These are phyloP conservation scores for Oreonectes daqikongensis DNA, from an alignment of 2,797 vertebrate genomes.

Conservation along the genomic window DNA sequence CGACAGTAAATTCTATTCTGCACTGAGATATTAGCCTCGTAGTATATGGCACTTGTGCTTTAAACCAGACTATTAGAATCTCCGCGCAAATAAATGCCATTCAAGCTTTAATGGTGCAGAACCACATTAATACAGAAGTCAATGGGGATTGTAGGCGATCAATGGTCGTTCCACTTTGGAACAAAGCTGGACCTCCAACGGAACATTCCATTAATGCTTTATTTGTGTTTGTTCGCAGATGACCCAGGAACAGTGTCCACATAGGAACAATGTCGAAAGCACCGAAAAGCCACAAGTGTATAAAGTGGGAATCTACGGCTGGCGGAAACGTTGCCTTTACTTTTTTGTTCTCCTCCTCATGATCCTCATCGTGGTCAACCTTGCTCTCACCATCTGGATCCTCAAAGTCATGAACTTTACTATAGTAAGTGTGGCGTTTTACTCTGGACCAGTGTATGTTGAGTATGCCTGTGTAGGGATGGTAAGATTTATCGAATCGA, in stretches of 20 bases:
- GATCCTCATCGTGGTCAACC: slow-evolving; percentile 98
- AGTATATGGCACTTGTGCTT: slow-evolving; percentile 59
- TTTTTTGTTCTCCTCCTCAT: slow-evolving; percentile 98
- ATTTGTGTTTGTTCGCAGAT: slow-evolving; percentile 79
- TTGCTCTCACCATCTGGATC: slow-evolving; percentile 99
- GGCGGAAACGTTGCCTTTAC: slow-evolving; percentile 99
- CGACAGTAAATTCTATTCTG: slow-evolving; percentile 66
- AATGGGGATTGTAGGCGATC: slow-evolving; percentile 66
- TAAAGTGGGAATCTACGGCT: slow-evolving; percentile 99
- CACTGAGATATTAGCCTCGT: slow-evolving; percentile 66
- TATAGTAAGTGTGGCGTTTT: slow-evolving; percentile 85
- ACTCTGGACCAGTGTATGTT: neutral
- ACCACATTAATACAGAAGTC: slow-evolving; percentile 64
- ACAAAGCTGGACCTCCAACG: neutral
- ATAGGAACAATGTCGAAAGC: slow-evolving; percentile 92
- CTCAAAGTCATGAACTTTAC: slow-evolving; percentile 99
- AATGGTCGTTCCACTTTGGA: slow-evolving; percentile 39
- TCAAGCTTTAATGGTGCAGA: slow-evolving; percentile 61
- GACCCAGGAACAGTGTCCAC: slow-evolving; percentile 97
- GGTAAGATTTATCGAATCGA: too few species aligned
- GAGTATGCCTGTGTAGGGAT: neutral
- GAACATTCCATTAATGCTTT: slow-evolving; percentile 12
- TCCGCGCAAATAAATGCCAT: slow-evolving; percentile 70
- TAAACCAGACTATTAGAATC: slow-evolving; percentile 70
- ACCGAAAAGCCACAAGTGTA: slow-evolving; percentile 94